Evolutionary conservation across 2,113 vertebrate species (phyloP).

Genomic region (Manacus vitellinus): DNA sequence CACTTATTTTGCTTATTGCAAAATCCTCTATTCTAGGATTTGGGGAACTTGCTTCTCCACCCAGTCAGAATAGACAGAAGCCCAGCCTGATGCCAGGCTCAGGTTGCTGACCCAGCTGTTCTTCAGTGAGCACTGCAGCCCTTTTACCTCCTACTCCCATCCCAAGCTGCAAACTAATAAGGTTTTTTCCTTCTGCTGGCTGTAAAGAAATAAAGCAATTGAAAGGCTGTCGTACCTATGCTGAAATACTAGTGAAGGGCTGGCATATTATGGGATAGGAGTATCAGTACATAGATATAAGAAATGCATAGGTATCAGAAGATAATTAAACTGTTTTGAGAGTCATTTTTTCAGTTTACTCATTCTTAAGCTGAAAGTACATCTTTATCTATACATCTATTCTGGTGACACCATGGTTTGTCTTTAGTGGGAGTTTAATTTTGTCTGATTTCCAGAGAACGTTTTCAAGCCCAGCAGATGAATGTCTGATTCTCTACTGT

Average conservation of each 20-base stretch:
- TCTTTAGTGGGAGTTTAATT: neutral
- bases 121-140: neutral
- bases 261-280: neutral
- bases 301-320: neutral
- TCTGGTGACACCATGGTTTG: neutral
- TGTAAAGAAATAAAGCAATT: neutral
- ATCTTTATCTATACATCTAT: neutral
- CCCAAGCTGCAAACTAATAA: neutral
- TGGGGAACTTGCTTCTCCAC: neutral
- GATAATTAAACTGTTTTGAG: neutral
- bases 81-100: neutral
- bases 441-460: neutral
- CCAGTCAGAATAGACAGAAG: neutral
- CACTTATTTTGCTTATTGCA: neutral
- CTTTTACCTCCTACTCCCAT: neutral
- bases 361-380: neutral
- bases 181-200: neutral
- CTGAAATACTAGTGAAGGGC: neutral
- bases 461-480: neutral
- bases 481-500: neutral
- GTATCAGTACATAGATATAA: neutral
- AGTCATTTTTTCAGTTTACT: neutral
- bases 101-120: constrained; percentile 33
- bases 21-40: neutral
- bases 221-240: neutral